Base-by-base conservation (phyloP, 1,140 invertebrate species). In the Epicauta chinensis region DNA sequence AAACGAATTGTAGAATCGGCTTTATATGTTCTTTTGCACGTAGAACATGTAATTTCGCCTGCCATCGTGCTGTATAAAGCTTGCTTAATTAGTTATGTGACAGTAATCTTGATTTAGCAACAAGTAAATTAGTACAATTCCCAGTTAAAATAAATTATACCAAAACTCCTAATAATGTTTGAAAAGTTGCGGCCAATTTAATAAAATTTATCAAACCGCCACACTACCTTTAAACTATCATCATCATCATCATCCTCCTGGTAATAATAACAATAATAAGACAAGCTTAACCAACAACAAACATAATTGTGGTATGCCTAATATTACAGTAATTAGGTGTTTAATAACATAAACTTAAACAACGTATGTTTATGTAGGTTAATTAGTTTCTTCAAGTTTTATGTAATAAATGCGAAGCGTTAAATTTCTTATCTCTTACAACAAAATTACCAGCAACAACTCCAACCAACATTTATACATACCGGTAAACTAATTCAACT, bases 261-360 rank as follows among this genome's bases (percentile, higher is more conserved):
- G 23, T 23, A 3, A 5, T 23, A 23, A 23, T n/a, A 23, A 23
- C 23, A 37, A 47, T 38, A 38, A 47, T 47, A 47, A 47, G 38
- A 37, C 45, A 47, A 47, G 34, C 45, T 47, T 47, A 47, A 38
- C 13, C 45, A 37, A 13, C 23, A 38, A 37, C 45, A 42, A 42
- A 51, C 30, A 42, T 42, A 51, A 51, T 39, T 39, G 14, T 34
- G 23, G 31, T 16, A 41, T 39, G 32, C 39, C 38, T 51, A 32
- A 51, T 51, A 51, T 51, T 51, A 34, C 42, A 41, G 38, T 51
- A 51, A 51, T 51, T 51, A 51, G 38, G 39, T 51, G 48, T 51
- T 51, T 51, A 51, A 42, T 14, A 42, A 51, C 38, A 40, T 40
- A 16, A 39, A 40, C 37, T 39, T 50, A 40, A 41, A 50, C 41